Base-by-base conservation (phyloP, 2,888 invertebrate species). In the Phaonia tiefii region DNA sequence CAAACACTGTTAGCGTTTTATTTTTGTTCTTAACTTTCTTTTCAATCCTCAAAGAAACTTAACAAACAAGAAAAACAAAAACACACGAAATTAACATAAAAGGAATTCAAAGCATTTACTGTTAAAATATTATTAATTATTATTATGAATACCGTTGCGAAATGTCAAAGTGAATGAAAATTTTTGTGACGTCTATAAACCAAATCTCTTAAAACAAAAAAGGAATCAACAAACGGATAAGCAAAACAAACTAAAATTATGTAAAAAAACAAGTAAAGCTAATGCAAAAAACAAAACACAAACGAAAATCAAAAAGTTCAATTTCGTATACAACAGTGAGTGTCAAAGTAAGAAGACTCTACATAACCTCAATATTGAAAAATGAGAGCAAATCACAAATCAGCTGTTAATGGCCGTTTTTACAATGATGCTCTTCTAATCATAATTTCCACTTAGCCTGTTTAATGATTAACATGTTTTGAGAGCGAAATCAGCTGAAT, bases 121-220 rank as follows among this genome's bases (percentile, higher is more conserved):
- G 42, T 37, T 31, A 63, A 63, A 63, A 37, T 22, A 63, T 42
- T 39, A 39, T 63, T 79, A 82, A 85, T 87, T 87, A 86, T 88
- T 87, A 87, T 89, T 88, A 89, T 86, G 86, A 89, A 90, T 88
- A 88, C 90, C 89, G 89, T 86, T 88, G 89, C 87, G 86, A 88
- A 86, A 81, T 81, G 81, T 81, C 81, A 82, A 84, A 84, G 83
- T 80, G 75, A 84, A 85, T 84, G 83, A 86, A 86, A 87, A 90
- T 90, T 90, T 90, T 89, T 89, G 87, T 89, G 89, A 89, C 89
- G 89, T 89, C 89, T 88, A 88, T 88, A 90, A 89, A 87, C 86
- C 85, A 86, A 63, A 42, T n/a, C n/a, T n/a, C n/a, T n/a, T n/a
- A n/a, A n/a, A n/a, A n/a, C n/a, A n/a, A n/a, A n/a, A n/a, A n/a